Evolutionary conservation across 53 echinoderm and acorn worm genomes (phyloP).

Genomic region (Astropecten irregularis): DNA sequence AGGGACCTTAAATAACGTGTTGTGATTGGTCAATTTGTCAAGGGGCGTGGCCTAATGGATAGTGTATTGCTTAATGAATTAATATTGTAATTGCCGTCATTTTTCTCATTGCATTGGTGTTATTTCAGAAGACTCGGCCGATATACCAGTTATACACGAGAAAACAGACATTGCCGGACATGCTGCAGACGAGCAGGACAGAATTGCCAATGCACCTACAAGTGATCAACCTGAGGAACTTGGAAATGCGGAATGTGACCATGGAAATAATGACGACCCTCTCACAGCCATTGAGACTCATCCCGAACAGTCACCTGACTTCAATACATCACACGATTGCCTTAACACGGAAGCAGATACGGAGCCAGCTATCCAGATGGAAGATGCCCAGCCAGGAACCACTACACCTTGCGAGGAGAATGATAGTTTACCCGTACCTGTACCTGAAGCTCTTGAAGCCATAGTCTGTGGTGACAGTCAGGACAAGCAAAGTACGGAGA

Average conservation of each 20-base stretch:
- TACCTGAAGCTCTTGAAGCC: neutral
- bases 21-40: no score
- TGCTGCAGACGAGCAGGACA: neutral
- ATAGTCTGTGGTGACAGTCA: no score
- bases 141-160: neutral
- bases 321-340: neutral
- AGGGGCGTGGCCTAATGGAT: no score
- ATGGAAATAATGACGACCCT: neutral
- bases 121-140: constrained; percentile 78
- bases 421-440: neutral
- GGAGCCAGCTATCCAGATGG: neutral
- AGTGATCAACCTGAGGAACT: neutral
- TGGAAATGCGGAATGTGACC: neutral
- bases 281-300: neutral
- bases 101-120: neutral
- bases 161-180: neutral
- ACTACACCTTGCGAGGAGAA: neutral
- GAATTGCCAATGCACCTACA: neutral
- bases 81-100: no score
- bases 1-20: no score
- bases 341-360: neutral
- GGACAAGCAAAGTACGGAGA: no score
- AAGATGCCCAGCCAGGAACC: neutral
- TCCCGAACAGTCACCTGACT: neutral
- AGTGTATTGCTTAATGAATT: no score